Evolutionary conservation across 2,888 invertebrate genomes (phyloP), one percentile per base, ranked within the genome.

Genomic region (Sycophila texana): DNA sequence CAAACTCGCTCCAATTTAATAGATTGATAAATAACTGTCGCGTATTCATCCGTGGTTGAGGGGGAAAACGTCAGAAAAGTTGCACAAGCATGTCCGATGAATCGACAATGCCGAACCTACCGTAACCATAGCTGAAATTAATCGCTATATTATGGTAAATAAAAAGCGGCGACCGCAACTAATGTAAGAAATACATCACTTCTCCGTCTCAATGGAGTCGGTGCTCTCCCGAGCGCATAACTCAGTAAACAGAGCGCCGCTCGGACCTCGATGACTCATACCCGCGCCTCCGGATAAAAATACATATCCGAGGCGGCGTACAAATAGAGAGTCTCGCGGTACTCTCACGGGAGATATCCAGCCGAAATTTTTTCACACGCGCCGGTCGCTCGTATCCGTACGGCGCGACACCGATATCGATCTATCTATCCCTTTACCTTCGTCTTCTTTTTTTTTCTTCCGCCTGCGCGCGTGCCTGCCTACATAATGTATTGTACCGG

Each of bases 261-360:
- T 84, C 84, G 84, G 85, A 86, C 87, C 87, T 86, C 85, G 84
- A 84, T 88, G 88, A 88, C 86, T 88, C 88, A 88, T 81, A 1
- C 84, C 65, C 30, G 14, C 51, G 79, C 85, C 84, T 83, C 85
- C 84, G 85, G 86, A 88, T 86, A 87, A 87, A 88, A 88, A 86
- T 87, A 39, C 39, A 70, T 77, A 87, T 85, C 86, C 82, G 86
- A 84, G 84, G 16, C 39, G 26, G 10, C 49, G 18, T 12, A 18
- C 10, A 20, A 18, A 66, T 10, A n/a, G 13, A 16, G 30, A 60
- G 22, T 60, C 60, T 7, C 22, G 63, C 30, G 66, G 4, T 14
- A n/a, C 22, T 71, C 53, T 47, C 39, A 20, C 39, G 16, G 49
- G 26, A 39, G 49, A 39, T 58, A 66, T 13, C 13, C 60, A 30